Evolutionary conservation across 2,797 vertebrate species (phyloP).

Genomic region (Echeneis naucrates): DNA sequence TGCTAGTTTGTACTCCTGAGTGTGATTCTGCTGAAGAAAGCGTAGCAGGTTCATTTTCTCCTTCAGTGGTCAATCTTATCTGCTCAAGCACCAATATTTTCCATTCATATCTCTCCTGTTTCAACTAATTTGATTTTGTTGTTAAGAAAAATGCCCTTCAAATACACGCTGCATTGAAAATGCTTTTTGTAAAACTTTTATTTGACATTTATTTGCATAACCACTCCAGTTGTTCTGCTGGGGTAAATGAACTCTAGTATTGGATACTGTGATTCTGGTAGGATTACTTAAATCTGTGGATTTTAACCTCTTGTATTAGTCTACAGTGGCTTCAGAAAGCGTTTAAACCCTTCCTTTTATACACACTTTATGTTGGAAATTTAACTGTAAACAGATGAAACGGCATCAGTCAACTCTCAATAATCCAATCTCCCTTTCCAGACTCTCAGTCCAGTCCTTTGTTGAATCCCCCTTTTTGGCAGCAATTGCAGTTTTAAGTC

Average conservation of each 20-base stretch:
- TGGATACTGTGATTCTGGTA: not conserved
- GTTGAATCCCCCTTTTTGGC: too few species aligned
- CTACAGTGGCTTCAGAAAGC: too few species aligned
- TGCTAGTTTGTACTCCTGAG: not conserved
- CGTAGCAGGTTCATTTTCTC: slow-evolving; percentile 15
- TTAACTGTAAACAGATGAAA: too few species aligned
- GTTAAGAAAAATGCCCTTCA: not conserved
- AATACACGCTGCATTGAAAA: not conserved
- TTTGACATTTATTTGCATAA: slow-evolving; percentile 20
- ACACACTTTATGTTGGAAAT: too few species aligned
- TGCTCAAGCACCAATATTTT: slow-evolving; percentile 22
- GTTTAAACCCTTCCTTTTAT: too few species aligned
- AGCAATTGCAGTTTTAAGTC: too few species aligned
- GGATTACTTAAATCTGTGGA: slow-evolving; percentile 20
- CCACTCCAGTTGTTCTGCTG: slow-evolving; percentile 1
- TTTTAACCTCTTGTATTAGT: not conserved
- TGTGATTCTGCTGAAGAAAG: slow-evolving; percentile 6
- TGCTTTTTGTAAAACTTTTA: slow-evolving; percentile 16
- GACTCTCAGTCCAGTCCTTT: too few species aligned
- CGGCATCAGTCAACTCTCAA: too few species aligned
- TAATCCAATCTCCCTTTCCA: too few species aligned
- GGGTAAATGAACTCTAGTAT: slow-evolving; percentile 1
- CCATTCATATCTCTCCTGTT: slow-evolving; percentile 14
- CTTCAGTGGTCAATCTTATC: not conserved
- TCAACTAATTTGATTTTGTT: slow-evolving; percentile 14